Percentiles rank a stretch among this genome's conserved stretches.
phyloP scores from a whole-genome alignment of 2,888 invertebrate genomes.

The Ophion ellenae region DNA sequence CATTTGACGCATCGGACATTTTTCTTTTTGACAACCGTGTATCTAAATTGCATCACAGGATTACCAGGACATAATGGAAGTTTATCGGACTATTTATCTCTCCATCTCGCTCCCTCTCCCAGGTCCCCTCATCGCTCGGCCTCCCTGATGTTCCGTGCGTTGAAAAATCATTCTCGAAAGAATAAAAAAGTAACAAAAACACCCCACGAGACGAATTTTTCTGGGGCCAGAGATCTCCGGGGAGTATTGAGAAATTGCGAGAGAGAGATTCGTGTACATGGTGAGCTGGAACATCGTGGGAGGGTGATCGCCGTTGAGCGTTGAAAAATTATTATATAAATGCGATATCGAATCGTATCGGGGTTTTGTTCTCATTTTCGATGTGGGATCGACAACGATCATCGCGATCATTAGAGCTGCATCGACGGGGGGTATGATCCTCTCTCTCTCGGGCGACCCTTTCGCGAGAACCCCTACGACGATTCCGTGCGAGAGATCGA shows the following conservation, averaged over 20 bases:
- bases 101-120: not conserved
- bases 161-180: slow-evolving; percentile 34
- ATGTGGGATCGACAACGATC: slow-evolving; percentile 38
- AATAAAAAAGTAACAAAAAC: not conserved
- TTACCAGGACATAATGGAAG: not conserved
- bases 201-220: not conserved
- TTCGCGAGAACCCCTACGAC: slow-evolving; percentile 15
- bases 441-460: slow-evolving; percentile 3
- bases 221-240: not conserved
- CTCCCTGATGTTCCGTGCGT: slow-evolving; percentile 8
- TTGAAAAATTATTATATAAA: slow-evolving; percentile 75
- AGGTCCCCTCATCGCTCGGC: not conserved
- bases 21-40: not conserved
- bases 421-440: slow-evolving; percentile 29
- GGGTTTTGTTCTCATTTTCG: slow-evolving; percentile 35
- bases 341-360: slow-evolving; percentile 51
- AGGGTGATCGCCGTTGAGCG: slow-evolving; percentile 68
- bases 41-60: slow-evolving; percentile 1
- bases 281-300: not conserved
- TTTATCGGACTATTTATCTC: not conserved
- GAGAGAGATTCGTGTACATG: not conserved
- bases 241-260: slow-evolving; percentile 19
- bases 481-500: slow-evolving; percentile 61
- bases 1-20: not conserved
- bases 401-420: slow-evolving; percentile 54